Evolutionary conservation across 2,888 invertebrate genomes (phyloP), one percentile per base, ranked within the genome.

Genomic region (Heliconius ethilla): DNA sequence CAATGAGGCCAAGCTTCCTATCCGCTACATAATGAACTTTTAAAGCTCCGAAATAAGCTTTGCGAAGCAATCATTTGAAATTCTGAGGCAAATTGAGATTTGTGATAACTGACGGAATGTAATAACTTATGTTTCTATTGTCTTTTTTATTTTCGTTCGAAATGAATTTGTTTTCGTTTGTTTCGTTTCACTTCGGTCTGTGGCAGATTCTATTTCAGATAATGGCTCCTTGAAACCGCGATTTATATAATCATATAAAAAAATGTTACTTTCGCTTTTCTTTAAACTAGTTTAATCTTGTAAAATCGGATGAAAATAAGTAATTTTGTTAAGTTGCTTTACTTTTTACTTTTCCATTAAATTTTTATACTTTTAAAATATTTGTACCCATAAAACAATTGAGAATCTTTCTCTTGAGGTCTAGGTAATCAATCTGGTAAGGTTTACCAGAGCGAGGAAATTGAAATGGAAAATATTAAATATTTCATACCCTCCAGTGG

Each of bases 1-100:
- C 89, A 89, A 75, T n/a, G n/a, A n/a, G n/a, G n/a, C n/a, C n/a
- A n/a, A n/a, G n/a, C n/a, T n/a, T n/a, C n/a, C n/a, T n/a, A n/a
- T n/a, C n/a, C n/a, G n/a, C n/a, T n/a, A n/a, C 78, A 77, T 76
- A 79, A 75, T 55, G 76, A 75, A 73, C 66, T 78, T 80, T 79
- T 74, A 79, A 75, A 74, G 67, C 55, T 63, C 37, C 67, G 65
- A 72, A 69, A 77, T 75, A 76, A 62, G 74, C 70, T 75, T 33
- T 75, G 69, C 77, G 55, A 75, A 75, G 75, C 66, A 72, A 77
- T 73, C 67, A 66, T 70, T 70, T 51, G 66, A 40, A 59, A 59
- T 76, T 69, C 51, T 65, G 66, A 77, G 70, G 63, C 72, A 77
- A 77, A 77, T 77, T 76, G 76, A 72, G 76, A 76, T 76, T 72